phyloP scores from a whole-genome alignment of 1,140 invertebrate genomes.

The Melitaea cinxia region DNA sequence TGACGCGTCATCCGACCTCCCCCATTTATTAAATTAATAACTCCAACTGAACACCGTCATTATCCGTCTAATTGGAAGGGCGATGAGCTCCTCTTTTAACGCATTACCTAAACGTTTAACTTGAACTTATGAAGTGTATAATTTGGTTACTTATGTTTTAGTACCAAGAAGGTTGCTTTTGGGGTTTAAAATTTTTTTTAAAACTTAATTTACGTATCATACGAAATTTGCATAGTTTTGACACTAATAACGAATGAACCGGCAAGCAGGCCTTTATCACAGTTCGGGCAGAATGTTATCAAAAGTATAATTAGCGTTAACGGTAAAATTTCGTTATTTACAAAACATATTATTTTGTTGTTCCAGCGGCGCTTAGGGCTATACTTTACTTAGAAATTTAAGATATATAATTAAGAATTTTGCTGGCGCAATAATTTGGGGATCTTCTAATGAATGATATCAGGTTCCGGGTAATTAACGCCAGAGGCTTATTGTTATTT shows the following conservation, averaged over 20 bases:
- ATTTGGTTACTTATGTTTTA: slow-evolving; percentile 42
- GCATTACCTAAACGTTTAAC: slow-evolving; percentile 72
- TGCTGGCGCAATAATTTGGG: slow-evolving; percentile 77
- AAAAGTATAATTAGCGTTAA: slow-evolving; percentile 71
- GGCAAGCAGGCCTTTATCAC: slow-evolving; percentile 53
- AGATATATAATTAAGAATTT: slow-evolving; percentile 82
- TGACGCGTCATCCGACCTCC: slow-evolving; percentile 69
- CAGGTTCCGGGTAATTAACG: slow-evolving; percentile 76
- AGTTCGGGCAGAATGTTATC: slow-evolving; percentile 49
- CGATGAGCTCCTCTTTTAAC: slow-evolving; percentile 74
- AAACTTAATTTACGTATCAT: slow-evolving; percentile 5
- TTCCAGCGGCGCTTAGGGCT: slow-evolving; percentile 61
- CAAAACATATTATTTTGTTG: slow-evolving; percentile 80
- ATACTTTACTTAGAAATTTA: slow-evolving; percentile 81
- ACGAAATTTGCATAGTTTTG: slow-evolving; percentile 29
- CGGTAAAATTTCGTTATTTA: slow-evolving; percentile 76
- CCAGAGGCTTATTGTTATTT: slow-evolving; percentile 67
- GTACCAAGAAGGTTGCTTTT: slow-evolving; percentile 4
- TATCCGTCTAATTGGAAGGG: slow-evolving; percentile 77
- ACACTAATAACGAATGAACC: slow-evolving; percentile 44
- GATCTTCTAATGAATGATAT: slow-evolving; percentile 79
- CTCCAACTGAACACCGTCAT: slow-evolving; percentile 75
- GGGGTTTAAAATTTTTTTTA: background rate
- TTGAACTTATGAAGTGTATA: slow-evolving; percentile 72
- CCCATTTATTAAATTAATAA: slow-evolving; percentile 81